Conservation (phyloP, 2,113 vertebrate genomes). For the Microcebus ravelobensis region DNA sequence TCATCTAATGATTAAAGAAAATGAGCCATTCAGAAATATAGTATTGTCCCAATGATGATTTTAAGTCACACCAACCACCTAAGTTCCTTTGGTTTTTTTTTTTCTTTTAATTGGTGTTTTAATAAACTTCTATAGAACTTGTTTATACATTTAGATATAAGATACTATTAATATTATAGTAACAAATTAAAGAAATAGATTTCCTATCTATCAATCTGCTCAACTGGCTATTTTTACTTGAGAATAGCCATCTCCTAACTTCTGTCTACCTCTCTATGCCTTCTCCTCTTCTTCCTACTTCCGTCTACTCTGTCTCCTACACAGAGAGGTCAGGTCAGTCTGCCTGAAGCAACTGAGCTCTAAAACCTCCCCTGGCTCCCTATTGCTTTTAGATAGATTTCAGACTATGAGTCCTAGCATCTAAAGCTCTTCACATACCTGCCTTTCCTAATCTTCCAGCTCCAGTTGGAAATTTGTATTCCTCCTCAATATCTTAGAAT, state of each 20-base stretch:
- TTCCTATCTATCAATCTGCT: not conserved
- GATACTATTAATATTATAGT: not conserved
- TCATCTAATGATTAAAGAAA: not conserved
- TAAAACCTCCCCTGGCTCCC: not conserved
- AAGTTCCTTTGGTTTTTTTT: not conserved
- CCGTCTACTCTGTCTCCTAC: not conserved
- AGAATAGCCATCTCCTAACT: not conserved
- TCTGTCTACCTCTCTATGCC: not conserved
- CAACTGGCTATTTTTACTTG: not conserved
- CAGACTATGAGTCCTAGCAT: not conserved
- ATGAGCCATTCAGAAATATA: not conserved
- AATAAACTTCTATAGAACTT: not conserved
- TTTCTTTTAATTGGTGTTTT: not conserved
- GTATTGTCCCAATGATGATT: not conserved
- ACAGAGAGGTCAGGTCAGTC: not conserved
- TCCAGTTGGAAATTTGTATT: not conserved
- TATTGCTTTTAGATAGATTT: not conserved
- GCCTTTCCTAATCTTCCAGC: not conserved
- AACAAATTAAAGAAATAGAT: constrained; percentile 31
- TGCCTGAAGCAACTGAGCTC: not conserved
- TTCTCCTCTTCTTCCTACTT: not conserved
- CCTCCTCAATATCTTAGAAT: not conserved
- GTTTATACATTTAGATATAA: not conserved
- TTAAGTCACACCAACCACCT: not conserved
- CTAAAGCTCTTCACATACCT: not conserved